Percentiles rank a stretch among this genome's conserved stretches.
phyloP scores from a whole-genome alignment of 2,888 invertebrate species.

The Dioctria rufipes region DNA sequence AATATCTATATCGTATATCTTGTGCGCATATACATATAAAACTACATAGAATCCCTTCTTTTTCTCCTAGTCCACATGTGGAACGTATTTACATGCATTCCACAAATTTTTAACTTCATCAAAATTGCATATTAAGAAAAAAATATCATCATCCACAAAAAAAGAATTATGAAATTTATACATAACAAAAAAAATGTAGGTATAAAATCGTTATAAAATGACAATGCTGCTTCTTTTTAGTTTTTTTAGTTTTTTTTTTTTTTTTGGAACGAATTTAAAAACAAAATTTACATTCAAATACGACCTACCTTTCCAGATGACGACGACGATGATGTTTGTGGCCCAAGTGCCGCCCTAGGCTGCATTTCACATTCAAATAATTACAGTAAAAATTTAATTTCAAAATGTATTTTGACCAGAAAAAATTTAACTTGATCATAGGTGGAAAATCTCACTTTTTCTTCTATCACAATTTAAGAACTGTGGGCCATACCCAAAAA shows the following conservation, averaged over 20 bases:
- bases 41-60: too few species aligned
- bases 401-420: slow-evolving; percentile 48
- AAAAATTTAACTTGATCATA: slow-evolving; percentile 27
- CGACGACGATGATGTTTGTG: slow-evolving; percentile 63
- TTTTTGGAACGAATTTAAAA: neutral
- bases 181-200: too few species aligned
- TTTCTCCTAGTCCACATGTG: slow-evolving; percentile 7
- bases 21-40: too few species aligned
- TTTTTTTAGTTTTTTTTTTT: neutral
- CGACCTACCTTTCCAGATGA: slow-evolving; percentile 62
- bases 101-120: neutral
- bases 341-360: slow-evolving; percentile 63
- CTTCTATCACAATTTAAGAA: slow-evolving; percentile 23
- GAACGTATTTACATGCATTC: slow-evolving; percentile 5
- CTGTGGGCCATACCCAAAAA: neutral
- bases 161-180: too few species aligned
- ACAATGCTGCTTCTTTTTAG: neutral
- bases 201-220: neutral
- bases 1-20: too few species aligned
- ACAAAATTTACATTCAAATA: neutral
- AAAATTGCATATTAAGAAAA: too few species aligned
- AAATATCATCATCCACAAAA: too few species aligned
- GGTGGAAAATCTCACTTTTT: neutral
- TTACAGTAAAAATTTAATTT: slow-evolving; percentile 51
- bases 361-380: slow-evolving; percentile 62